These are phyloP conservation scores for Puntigrus tetrazona DNA, from an alignment of 2,113 vertebrate species.

Conservation along the genomic window DNA sequence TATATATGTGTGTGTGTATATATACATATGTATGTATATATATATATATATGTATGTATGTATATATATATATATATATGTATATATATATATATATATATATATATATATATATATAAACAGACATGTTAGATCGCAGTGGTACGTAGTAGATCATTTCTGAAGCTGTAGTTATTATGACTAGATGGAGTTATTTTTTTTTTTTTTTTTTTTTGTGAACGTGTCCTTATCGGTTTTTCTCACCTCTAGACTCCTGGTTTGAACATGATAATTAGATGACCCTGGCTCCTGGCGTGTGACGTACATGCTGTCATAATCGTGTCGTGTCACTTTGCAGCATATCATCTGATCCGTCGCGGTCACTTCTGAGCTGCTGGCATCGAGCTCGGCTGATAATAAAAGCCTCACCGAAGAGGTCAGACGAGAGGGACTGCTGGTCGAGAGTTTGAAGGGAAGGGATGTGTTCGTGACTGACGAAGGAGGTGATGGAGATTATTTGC, in stretches of 20 bases:
- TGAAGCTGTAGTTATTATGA: not conserved
- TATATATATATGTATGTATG: not conserved
- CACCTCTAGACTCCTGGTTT: slow-evolving; percentile 8
- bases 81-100: not conserved
- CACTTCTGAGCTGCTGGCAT: not conserved
- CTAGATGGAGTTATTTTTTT: not conserved
- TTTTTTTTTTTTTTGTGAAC: not conserved
- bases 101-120: slow-evolving; percentile 1
- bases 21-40: not conserved
- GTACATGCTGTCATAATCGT: not conserved
- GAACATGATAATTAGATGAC: not conserved
- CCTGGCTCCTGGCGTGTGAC: not conserved
- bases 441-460: not conserved
- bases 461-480: slow-evolving; percentile 47
- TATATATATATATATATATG: not conserved
- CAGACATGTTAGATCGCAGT: slow-evolving; percentile 9
- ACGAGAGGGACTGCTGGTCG: not conserved
- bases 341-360: not conserved
- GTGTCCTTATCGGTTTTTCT: not conserved
- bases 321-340: not conserved
- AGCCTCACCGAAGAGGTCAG: slow-evolving; percentile 18
- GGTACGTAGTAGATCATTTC: not conserved
- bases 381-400: not conserved
- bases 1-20: no score
- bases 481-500: slow-evolving; percentile 72